phyloP scores from a whole-genome alignment of 2,888 invertebrate genomes.

The Labia minor region DNA sequence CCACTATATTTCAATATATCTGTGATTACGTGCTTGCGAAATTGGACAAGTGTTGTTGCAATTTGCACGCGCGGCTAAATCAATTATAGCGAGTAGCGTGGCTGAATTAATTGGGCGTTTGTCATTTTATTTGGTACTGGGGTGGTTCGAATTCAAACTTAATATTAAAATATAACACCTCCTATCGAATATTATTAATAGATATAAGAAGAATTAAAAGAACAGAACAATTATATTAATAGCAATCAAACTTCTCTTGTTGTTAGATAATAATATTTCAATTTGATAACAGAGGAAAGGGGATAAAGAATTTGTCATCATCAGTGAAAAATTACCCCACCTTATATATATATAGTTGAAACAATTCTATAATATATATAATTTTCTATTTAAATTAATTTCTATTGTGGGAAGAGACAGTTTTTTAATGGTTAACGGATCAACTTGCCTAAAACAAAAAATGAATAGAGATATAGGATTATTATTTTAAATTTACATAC shows the following conservation, averaged over 20 bases:
- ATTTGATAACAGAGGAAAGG: neutral
- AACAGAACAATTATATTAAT: neutral
- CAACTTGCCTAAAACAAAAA: no score
- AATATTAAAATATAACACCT: neutral
- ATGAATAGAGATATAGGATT: no score
- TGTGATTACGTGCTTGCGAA: neutral
- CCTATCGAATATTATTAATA: neutral
- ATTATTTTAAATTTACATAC: no score
- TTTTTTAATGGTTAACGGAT: no score
- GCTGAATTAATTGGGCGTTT: constrained; percentile 13
- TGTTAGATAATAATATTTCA: neutral
- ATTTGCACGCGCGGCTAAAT: constrained; percentile 13
- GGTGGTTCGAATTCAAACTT: neutral
- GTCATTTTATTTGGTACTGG: neutral
- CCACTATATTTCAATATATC: neutral
- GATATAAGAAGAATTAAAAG: neutral
- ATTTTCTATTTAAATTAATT: no score
- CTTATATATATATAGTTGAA: no score
- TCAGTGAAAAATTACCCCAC: neutral
- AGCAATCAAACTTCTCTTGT: neutral
- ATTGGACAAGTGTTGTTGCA: constrained; percentile 7
- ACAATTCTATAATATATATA: no score
- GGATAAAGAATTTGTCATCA: neutral
- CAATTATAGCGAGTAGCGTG: neutral
- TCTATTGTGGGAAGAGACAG: no score